Conservation (phyloP, 2,113 vertebrate species). For the Chloropsis hardwickii region DNA sequence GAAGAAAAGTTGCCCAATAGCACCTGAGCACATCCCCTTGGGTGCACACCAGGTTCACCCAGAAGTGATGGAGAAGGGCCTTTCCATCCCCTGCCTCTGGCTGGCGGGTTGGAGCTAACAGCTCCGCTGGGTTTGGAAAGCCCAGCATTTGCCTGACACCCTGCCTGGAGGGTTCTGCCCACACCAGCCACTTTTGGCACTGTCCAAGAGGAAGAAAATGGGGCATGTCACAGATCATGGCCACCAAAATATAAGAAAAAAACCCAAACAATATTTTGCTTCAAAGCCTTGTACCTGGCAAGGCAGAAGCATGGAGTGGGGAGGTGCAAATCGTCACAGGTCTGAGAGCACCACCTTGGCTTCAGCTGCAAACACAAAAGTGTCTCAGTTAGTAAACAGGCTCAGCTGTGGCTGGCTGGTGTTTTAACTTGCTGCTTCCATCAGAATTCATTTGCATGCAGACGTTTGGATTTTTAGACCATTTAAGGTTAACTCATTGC, state of each 20-base stretch:
- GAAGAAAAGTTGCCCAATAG: background rate
- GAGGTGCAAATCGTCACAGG: fast-evolving
- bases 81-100: background rate
- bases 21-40: background rate
- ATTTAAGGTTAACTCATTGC: slow-evolving; percentile 54
- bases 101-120: background rate
- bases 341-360: background rate
- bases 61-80: background rate
- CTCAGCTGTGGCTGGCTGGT: background rate
- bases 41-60: background rate
- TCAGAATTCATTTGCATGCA: background rate
- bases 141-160: background rate
- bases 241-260: background rate
- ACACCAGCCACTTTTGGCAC: background rate
- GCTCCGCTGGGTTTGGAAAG: background rate
- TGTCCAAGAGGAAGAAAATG: background rate
- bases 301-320: background rate
- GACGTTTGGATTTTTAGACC: slow-evolving; percentile 24
- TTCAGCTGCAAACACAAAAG: background rate
- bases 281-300: background rate
- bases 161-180: background rate
- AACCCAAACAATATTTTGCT: background rate
- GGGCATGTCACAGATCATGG: background rate
- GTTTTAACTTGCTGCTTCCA: background rate
- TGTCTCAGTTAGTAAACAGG: background rate